A percentile compares a stretch with the other conserved stretches of the same genome.
Evolutionary conservation across 2,888 invertebrate genomes (phyloP).

Genomic region (Priocnemis perturbator): DNA sequence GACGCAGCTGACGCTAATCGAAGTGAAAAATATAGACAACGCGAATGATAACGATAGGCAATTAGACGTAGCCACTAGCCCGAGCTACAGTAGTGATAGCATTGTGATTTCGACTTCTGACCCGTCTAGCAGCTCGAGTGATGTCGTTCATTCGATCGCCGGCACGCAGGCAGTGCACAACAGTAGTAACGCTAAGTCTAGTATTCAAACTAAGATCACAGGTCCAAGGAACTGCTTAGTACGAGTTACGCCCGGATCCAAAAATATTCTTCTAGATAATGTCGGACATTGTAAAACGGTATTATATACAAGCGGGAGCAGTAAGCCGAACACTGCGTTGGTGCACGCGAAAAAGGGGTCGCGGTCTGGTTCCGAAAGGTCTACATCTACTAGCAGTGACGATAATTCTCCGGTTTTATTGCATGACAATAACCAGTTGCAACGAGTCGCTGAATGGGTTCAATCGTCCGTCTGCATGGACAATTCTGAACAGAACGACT

Average conservation of each 20-base stretch:
- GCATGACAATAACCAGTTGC: conserved; percentile 76
- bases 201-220: conserved; percentile 50
- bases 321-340: conserved; percentile 64
- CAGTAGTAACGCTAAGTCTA: conserved; percentile 41
- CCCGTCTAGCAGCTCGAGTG: conserved; percentile 71
- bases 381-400: conserved; percentile 67
- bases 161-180: conserved; percentile 35
- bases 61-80: conserved; percentile 64
- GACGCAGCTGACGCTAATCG: conserved; percentile 64
- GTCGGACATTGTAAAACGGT: conserved; percentile 85
- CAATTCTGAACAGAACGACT: conserved; percentile 28
- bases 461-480: conserved; percentile 74
- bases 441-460: conserved; percentile 87
- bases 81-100: conserved; percentile 72
- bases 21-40: conserved; percentile 65
- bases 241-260: conserved; percentile 86
- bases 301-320: conserved; percentile 78
- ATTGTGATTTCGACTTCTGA: conserved; percentile 71
- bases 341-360: conserved; percentile 67
- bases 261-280: conserved; percentile 88
- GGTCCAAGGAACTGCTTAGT: conserved; percentile 87
- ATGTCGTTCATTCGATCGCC: conserved; percentile 56
- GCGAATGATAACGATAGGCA: conserved; percentile 53
- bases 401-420: conserved; percentile 61
- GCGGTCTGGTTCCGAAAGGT: conserved; percentile 63